Evolutionary conservation across 2,113 vertebrate genomes (phyloP), one percentile per base, ranked within the genome.

Genomic region (Variabilichromis moorii): DNA sequence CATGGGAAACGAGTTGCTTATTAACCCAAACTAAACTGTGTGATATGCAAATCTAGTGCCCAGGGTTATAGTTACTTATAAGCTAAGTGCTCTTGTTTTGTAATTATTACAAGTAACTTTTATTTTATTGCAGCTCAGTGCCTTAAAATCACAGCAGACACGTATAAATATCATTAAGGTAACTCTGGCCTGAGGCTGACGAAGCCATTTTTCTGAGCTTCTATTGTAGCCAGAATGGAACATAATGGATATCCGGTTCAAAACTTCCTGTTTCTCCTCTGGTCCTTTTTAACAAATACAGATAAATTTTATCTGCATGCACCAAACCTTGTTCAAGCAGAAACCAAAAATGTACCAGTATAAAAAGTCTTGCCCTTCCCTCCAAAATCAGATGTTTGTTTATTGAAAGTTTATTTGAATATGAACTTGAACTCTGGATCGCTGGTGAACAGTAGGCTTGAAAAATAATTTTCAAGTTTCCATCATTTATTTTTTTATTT

Each of bases 111-210:
- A 76, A 26, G 40, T 47, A 47, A 1, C 24, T 8, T 42, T 21
- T 11, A 4, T 76, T 31, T 76, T 50, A 19, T 76, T 47, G 40
- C 71, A 19, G 71, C 14, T 0, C 0, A 47, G 14, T 28, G 21
- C 24, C 9, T 47, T 76, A 47, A 31, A 76, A 19, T 19, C 42
- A 4, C 16, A 76, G 14, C 16, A 12, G 37, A 24, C 37, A 45
- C 19, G 13, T 71, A 47, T 26, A 45, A 73, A 73, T 7, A 50
- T 76, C 14, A 12, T 0, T 50, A 3, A 11, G 42, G 42, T 12
- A 19, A 76, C 24, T 10, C 40, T 76, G 21, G 40, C 71, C 14
- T 17, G 0, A 47, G 71, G 42, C 14, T 11, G 40, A 47, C 0
- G 3, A 16, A 28, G 24, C 24, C 71, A 19, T 7, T 47, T 76